Conservation (phyloP, 2,888 invertebrate species). For the Drosophila anomalata region DNA sequence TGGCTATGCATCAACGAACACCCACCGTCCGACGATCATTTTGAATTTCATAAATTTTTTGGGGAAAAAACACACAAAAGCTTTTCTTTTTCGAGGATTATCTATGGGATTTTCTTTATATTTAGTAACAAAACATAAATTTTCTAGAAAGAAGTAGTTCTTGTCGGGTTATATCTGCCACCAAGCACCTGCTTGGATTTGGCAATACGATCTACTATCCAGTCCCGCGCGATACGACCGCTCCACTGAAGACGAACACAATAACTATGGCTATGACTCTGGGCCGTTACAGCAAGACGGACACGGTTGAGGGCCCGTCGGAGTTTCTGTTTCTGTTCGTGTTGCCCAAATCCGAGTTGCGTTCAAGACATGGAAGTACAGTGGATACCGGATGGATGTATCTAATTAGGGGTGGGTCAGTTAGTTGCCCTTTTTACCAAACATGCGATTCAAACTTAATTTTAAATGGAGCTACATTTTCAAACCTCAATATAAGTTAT, state of each 20-base stretch:
- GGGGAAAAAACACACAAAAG: background rate
- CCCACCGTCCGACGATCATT: constrained; percentile 25
- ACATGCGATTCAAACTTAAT: too few relatives aligned
- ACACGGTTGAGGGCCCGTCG: constrained; percentile 75
- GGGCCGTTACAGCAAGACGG: constrained; percentile 72
- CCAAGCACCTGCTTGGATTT: constrained; percentile 16
- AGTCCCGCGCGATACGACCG: constrained; percentile 60
- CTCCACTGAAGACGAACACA: constrained; percentile 69
- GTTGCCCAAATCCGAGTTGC: constrained; percentile 45
- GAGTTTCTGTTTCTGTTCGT: constrained; percentile 41
- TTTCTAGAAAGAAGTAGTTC: background rate
- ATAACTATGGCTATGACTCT: constrained; percentile 43
- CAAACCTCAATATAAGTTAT: background rate
- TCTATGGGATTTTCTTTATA: background rate
- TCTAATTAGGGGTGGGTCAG: too few relatives aligned
- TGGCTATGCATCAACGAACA: constrained; percentile 68
- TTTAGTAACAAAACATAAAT: background rate
- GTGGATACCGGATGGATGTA: background rate
- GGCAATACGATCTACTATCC: constrained; percentile 32
- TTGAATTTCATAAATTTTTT: constrained; percentile 31
- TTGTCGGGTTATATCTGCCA: constrained; percentile 9
- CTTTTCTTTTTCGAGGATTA: background rate
- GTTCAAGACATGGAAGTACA: constrained; percentile 42
- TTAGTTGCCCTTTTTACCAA: background rate
- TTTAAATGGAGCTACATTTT: background rate